Evolutionary conservation across 1,140 invertebrate genomes (phyloP).

Genomic region (Agraylea sexmaculata): DNA sequence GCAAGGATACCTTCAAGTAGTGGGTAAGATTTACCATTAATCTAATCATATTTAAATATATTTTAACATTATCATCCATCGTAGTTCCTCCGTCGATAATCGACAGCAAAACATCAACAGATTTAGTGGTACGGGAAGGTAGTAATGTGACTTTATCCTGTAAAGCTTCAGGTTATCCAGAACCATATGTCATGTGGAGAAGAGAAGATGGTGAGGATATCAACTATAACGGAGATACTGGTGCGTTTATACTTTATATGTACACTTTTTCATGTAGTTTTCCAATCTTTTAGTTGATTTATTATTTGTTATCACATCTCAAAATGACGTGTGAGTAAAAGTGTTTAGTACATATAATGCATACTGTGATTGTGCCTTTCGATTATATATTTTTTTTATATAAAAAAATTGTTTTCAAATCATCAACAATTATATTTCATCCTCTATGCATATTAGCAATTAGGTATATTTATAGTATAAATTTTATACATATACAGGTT

Average conservation of each 20-base stretch:
- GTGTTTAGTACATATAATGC: not conserved
- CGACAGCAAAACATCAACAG: constrained; percentile 63
- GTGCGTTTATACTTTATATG: constrained; percentile 31
- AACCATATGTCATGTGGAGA: constrained; percentile 76
- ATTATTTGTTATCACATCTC: not conserved
- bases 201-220: constrained; percentile 70
- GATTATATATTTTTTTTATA: too few species aligned
- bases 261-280: not conserved
- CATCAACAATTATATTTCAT: too few species aligned
- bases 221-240: constrained; percentile 62
- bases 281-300: not conserved
- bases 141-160: constrained; percentile 70
- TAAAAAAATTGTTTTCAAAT: too few species aligned
- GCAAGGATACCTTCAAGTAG: constrained; percentile 77
- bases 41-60: not conserved
- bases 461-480: too few species aligned
- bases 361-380: too few species aligned
- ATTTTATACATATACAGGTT: too few species aligned
- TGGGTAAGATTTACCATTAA: constrained; percentile 49
- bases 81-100: constrained; percentile 77
- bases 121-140: constrained; percentile 72
- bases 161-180: constrained; percentile 67
- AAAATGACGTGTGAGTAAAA: not conserved
- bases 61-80: constrained; percentile 19
- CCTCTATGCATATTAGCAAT: too few species aligned